A percentile compares a stretch with the other conserved stretches of the same genome.
Evolutionary conservation across 2,113 vertebrate genomes (phyloP).

Genomic region (Bubo blakistoni): DNA sequence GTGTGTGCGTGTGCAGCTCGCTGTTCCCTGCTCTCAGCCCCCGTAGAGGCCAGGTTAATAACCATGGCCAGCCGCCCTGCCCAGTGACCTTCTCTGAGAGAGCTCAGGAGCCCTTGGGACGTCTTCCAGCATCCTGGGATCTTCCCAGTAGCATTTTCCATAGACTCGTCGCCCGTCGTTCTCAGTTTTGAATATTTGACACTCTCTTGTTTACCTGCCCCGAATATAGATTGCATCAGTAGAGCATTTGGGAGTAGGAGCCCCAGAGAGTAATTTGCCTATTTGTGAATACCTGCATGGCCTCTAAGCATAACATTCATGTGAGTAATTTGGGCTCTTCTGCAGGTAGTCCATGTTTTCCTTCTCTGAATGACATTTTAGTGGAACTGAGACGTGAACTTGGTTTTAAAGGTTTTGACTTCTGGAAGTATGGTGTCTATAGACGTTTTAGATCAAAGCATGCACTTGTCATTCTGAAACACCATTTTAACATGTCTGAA

Average conservation of each 20-base stretch:
- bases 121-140: neutral
- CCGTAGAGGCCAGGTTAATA: neutral
- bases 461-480: neutral
- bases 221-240: neutral
- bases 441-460: neutral
- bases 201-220: neutral
- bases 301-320: neutral
- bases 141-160: rapidly evolving
- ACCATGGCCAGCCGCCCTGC: neutral
- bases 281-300: neutral
- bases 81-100: neutral
- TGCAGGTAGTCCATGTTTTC: neutral
- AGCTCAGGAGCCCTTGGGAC: neutral
- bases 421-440: neutral
- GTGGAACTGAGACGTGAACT: neutral
- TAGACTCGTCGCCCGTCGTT: rapidly evolving
- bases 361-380: neutral
- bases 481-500: neutral
- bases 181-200: neutral
- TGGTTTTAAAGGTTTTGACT: neutral
- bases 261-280: neutral
- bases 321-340: neutral
- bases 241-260: neutral
- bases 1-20: neutral
- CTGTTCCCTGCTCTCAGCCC: neutral